Conservation (phyloP, 2,888 invertebrate genomes). For the Chrysina gloriosa region DNA sequence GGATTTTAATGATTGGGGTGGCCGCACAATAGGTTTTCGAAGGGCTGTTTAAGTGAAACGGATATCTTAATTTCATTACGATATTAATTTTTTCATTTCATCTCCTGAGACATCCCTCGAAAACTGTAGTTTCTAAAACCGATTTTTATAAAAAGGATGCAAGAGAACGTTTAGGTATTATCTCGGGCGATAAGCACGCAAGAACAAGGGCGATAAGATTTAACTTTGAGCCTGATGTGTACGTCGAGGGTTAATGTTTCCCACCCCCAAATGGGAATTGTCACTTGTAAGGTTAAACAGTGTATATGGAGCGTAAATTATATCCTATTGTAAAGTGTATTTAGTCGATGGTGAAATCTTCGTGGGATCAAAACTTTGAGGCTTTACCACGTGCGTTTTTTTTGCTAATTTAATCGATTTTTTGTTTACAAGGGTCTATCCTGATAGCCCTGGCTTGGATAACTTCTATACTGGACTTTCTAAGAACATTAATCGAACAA, state of each 20-base stretch:
- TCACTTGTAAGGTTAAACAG: constrained; percentile 40
- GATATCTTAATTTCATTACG: no score
- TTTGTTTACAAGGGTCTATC: no score
- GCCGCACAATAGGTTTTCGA: constrained; percentile 41
- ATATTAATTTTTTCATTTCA: constrained; percentile 21
- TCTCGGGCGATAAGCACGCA: no score
- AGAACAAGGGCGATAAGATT: no score
- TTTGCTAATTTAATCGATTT: neutral
- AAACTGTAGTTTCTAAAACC: no score
- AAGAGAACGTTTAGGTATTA: no score
- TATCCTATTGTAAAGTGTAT: constrained; percentile 19
- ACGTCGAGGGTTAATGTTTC: constrained; percentile 30
- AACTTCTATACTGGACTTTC: no score
- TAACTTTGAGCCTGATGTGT: no score
- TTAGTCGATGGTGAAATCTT: constrained; percentile 19
- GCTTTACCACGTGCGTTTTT: constrained; percentile 8
- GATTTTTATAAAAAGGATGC: no score
- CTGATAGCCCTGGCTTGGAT: no score
- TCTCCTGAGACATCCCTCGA: no score
- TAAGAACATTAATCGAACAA: no score
- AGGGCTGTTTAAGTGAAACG: constrained; percentile 36
- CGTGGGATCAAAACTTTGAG: constrained; percentile 18
- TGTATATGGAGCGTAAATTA: constrained; percentile 38
- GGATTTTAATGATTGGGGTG: constrained; percentile 57
- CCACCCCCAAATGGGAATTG: constrained; percentile 45